phyloP scores from a whole-genome alignment of 2,113 vertebrate genomes.

The Acrocephalus kingi region DNA sequence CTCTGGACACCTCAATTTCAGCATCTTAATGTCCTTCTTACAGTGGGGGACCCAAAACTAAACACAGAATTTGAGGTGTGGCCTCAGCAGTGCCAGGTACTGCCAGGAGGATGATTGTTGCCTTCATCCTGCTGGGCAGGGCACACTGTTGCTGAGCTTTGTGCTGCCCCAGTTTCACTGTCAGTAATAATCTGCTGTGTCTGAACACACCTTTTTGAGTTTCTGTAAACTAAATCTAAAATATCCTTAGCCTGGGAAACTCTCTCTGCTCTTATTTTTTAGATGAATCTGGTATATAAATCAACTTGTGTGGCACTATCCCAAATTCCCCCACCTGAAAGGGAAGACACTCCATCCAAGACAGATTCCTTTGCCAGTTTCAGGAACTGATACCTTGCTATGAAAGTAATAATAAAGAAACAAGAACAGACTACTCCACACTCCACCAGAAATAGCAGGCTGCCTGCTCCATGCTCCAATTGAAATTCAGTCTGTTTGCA shows the following conservation, averaged over 20 bases:
- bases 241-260: background rate
- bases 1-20: background rate
- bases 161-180: background rate
- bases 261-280: background rate
- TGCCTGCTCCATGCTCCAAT: conserved; percentile 1
- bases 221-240: background rate
- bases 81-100: background rate
- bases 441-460: background rate
- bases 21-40: background rate
- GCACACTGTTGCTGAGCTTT: background rate
- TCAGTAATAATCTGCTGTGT: background rate
- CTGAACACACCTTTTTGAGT: background rate
- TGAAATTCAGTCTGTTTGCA: conserved; percentile 39
- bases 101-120: background rate
- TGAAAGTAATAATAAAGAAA: background rate
- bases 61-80: background rate
- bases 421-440: background rate
- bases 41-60: background rate
- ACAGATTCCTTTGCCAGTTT: background rate
- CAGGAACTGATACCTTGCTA: background rate
- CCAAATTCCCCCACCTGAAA: background rate
- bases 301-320: background rate
- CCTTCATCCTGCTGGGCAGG: background rate
- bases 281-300: background rate
- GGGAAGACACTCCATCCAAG: background rate